These are phyloP conservation scores for Toxonevra muliebris DNA, from an alignment of 2,888 invertebrate species.

Conservation along the genomic window DNA sequence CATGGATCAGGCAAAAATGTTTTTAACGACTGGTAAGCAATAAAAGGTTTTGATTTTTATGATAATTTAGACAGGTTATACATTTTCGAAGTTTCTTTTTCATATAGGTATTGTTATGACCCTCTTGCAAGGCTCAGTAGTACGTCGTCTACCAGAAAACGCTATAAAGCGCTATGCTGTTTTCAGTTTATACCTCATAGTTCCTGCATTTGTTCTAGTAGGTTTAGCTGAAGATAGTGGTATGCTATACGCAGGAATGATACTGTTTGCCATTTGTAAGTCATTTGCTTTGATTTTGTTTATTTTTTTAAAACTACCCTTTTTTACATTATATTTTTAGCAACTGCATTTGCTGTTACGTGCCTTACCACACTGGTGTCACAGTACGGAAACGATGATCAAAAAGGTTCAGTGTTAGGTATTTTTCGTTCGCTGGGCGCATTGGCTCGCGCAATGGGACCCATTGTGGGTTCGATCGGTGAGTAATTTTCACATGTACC, in stretches of 20 bases:
- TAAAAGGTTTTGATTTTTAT: background rate
- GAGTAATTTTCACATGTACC: constrained; percentile 41
- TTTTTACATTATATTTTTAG: constrained; percentile 63
- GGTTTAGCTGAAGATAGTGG: constrained; percentile 73
- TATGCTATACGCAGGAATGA: constrained; percentile 82
- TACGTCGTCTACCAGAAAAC: constrained; percentile 79
- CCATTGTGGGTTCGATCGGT: constrained; percentile 87
- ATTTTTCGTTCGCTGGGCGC: constrained; percentile 95
- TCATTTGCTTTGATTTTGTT: constrained; percentile 43
- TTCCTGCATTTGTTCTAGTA: constrained; percentile 86
- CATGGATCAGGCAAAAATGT: constrained; percentile 98
- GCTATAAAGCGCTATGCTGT: constrained; percentile 78
- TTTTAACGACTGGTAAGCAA: constrained; percentile 82
- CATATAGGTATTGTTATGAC: constrained; percentile 83
- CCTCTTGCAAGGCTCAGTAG: constrained; percentile 86
- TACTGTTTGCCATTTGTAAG: constrained; percentile 91
- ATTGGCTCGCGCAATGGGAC: constrained; percentile 91
- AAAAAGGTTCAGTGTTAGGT: constrained; percentile 93
- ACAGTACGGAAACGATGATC: constrained; percentile 78
- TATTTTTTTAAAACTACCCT: background rate
- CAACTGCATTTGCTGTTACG: constrained; percentile 93
- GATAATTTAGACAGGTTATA: constrained; percentile 3
- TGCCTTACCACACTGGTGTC: constrained; percentile 95
- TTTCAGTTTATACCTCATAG: constrained; percentile 81
- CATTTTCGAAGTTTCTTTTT: background rate